A percentile compares a stretch with the other conserved stretches of the same genome.
Evolutionary conservation across 2,888 invertebrate genomes (phyloP).

Genomic region (Marasmarcha lunaedactyla): DNA sequence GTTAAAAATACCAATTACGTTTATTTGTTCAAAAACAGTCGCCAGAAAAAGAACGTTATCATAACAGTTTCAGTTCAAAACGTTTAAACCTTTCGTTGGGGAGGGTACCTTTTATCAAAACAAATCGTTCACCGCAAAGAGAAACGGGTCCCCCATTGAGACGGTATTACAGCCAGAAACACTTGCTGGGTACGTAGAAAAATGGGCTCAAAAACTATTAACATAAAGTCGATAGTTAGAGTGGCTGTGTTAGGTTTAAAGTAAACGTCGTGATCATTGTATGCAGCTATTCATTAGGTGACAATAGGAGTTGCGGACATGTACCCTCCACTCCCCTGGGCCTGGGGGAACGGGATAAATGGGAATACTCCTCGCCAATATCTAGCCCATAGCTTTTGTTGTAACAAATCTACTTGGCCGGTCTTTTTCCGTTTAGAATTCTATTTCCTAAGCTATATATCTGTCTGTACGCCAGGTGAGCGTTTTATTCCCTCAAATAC

Average conservation of each 20-base stretch:
- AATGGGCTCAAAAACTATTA: neutral
- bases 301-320: conserved; percentile 5
- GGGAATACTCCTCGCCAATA: neutral
- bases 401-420: neutral
- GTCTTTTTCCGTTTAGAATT: too few relatives aligned
- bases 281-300: conserved; percentile 1
- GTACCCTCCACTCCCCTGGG: conserved; percentile 1
- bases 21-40: neutral
- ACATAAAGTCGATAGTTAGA: neutral
- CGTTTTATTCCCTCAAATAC: too few relatives aligned
- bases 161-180: conserved; percentile 1
- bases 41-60: neutral
- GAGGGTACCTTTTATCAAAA: conserved; percentile 9
- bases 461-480: too few relatives aligned
- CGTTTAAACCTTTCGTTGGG: neutral
- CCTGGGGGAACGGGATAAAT: neutral
- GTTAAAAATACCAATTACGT: neutral
- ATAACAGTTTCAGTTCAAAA: neutral
- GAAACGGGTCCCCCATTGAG: conserved; percentile 4
- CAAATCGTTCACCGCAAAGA: conserved; percentile 9
- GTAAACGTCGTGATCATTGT: neutral
- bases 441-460: too few relatives aligned
- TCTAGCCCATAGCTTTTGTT: neutral
- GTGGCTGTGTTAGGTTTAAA: neutral
- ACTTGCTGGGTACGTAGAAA: neutral